Conservation (phyloP, 2,113 vertebrate genomes). For the Vidua chalybeata region DNA sequence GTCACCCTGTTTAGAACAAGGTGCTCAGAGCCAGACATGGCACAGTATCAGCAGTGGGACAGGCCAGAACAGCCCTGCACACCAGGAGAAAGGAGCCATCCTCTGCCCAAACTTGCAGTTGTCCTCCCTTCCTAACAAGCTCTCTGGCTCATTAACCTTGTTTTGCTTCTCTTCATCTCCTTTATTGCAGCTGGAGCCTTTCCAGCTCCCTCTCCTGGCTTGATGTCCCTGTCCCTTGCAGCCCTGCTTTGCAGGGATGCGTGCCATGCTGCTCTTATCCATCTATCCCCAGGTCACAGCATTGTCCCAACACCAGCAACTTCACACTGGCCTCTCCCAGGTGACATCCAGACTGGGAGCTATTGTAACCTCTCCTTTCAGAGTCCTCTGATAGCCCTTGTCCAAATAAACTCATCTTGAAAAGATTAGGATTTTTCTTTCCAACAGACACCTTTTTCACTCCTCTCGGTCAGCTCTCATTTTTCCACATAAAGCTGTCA, state of each 20-base stretch:
- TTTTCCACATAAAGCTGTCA: conserved; percentile 28
- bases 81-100: not conserved
- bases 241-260: not conserved
- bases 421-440: not conserved
- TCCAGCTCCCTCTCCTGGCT: not conserved
- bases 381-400: not conserved
- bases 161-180: not conserved
- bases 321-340: not conserved
- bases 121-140: not conserved
- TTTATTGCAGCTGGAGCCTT: not conserved
- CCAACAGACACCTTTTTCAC: not conserved
- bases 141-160: not conserved
- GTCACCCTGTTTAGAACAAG: not conserved
- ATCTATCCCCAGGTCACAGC: not conserved
- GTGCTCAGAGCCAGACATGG: not conserved
- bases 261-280: not conserved
- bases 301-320: not conserved
- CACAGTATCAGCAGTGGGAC: not conserved
- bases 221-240: not conserved
- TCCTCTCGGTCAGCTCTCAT: not conserved
- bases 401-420: not conserved
- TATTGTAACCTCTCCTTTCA: not conserved
- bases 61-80: not conserved
- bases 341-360: not conserved
- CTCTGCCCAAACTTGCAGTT: not conserved